Evolutionary conservation across 1,140 invertebrate species (phyloP).

Genomic region (Penaeus vannamei): DNA sequence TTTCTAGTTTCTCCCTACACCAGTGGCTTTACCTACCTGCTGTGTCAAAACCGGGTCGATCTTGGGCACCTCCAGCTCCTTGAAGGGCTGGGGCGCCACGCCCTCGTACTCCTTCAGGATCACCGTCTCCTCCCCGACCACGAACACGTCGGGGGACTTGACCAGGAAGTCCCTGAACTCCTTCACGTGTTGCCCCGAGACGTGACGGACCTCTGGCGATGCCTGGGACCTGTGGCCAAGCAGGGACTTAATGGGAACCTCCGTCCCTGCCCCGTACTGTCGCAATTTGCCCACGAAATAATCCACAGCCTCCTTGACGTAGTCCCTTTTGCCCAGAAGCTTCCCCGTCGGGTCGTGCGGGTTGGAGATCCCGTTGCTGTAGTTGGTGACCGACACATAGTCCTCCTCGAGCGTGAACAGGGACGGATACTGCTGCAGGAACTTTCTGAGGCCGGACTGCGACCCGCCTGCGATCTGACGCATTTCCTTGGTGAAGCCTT

Average conservation of each 20-base stretch:
- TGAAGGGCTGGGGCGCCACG: conserved; percentile 65
- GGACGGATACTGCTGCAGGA: conserved; percentile 84
- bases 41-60: conserved; percentile 86
- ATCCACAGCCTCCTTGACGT: conserved; percentile 92
- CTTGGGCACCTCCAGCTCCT: conserved; percentile 70
- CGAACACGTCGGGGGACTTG: conserved; percentile 89
- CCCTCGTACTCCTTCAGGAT: conserved; percentile 77
- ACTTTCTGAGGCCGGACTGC: conserved; percentile 92
- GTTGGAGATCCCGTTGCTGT: conserved; percentile 67
- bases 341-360: conserved; percentile 71
- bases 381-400: conserved; percentile 89
- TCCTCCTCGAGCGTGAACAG: conserved; percentile 93
- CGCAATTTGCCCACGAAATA: conserved; percentile 93
- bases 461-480: conserved; percentile 91
- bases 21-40: conserved; percentile 74
- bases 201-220: conserved; percentile 94
- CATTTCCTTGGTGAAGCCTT: conserved; percentile 92
- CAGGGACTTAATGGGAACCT: conserved; percentile 91
- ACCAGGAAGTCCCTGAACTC: conserved; percentile 93
- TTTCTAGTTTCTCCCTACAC: too few relatives aligned
- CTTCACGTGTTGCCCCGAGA: conserved; percentile 92
- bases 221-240: conserved; percentile 94
- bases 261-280: conserved; percentile 89
- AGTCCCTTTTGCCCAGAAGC: conserved; percentile 81
- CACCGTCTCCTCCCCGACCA: conserved; percentile 88